Conservation (phyloP, 2,113 vertebrate species). For the Gymnarchus niloticus region DNA sequence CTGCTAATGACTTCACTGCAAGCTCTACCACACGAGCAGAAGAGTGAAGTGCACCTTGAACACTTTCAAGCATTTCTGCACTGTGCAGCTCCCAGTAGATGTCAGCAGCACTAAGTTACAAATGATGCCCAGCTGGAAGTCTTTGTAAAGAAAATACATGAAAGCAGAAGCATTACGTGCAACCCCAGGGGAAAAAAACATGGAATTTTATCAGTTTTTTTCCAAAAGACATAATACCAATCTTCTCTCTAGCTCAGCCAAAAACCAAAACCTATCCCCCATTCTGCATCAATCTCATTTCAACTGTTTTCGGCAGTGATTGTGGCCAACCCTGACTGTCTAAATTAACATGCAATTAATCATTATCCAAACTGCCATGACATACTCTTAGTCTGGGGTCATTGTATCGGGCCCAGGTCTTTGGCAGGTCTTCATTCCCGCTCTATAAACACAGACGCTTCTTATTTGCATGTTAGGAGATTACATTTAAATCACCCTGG, state of each 20-base stretch:
- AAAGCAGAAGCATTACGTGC: not conserved
- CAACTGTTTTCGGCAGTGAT: not conserved
- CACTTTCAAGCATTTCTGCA: too few relatives aligned
- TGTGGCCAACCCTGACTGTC: not conserved
- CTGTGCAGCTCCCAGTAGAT: not conserved
- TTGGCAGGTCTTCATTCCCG: not conserved
- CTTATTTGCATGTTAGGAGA: not conserved
- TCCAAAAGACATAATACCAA: not conserved
- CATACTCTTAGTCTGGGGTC: not conserved
- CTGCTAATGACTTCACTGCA: not conserved
- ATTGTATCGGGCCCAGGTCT: not conserved
- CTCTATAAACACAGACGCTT: not conserved
- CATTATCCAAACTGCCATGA: too few relatives aligned
- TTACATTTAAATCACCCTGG: not conserved
- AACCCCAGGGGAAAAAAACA: too few relatives aligned
- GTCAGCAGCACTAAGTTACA: not conserved
- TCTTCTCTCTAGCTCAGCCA: not conserved
- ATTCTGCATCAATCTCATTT: not conserved
- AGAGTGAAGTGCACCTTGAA: not conserved
- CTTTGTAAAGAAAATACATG: too few relatives aligned
- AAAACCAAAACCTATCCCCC: not conserved
- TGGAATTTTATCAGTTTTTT: too few relatives aligned
- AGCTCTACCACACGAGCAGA: not conserved
- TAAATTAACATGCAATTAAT: not conserved
- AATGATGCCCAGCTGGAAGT: not conserved